Base-by-base conservation (phyloP, 1,140 invertebrate species). In the Micrasema minimum region DNA sequence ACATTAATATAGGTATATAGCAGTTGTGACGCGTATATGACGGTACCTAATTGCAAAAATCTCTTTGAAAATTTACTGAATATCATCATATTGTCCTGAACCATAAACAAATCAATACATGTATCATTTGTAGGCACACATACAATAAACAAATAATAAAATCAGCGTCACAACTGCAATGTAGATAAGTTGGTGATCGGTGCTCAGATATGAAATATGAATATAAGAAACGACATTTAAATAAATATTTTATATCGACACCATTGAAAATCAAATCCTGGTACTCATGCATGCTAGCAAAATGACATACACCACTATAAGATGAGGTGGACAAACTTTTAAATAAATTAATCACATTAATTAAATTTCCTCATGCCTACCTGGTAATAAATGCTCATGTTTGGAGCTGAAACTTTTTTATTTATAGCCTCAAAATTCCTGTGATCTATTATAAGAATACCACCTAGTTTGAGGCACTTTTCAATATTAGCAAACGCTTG, bases 361-460 rank as follows among this genome's bases (percentile, higher is more conserved):
- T n/a, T 16, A 41, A 38, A 9, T 1, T 10, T 22, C 9, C 9
- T 53, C 18, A 9, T 59, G 86, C 88, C 90, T 85, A 95, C 93
- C 79, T 94, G 94, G 77, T 96, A 96, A 82, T 95, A 96, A 77
- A 96, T 90, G 74, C 91, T 93, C 78, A 93, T 92, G 7, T 88
- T 81, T 2, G 93, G 92, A 1, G 92, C 92, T 11, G 84, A 80
- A 0, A 93, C 93, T 16, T 84, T 87, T 20, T 79, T 81, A 48
- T 89, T 87, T 37, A 95, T 87, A 50, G 90, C 86, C 77, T 96
- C 93, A 73, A 95, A 95, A 80, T 96, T 96, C 75, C 93, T 88
- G 77, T 96, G 94, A 80, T 96, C 93, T 64, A 96, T 95, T 16
- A 95, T 78, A 14, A 96, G 80, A 20, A 94, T 83, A 0, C 94